These are phyloP conservation scores for Gymnoscopelus braueri DNA, from an alignment of 2,797 vertebrate species.

Conservation along the genomic window DNA sequence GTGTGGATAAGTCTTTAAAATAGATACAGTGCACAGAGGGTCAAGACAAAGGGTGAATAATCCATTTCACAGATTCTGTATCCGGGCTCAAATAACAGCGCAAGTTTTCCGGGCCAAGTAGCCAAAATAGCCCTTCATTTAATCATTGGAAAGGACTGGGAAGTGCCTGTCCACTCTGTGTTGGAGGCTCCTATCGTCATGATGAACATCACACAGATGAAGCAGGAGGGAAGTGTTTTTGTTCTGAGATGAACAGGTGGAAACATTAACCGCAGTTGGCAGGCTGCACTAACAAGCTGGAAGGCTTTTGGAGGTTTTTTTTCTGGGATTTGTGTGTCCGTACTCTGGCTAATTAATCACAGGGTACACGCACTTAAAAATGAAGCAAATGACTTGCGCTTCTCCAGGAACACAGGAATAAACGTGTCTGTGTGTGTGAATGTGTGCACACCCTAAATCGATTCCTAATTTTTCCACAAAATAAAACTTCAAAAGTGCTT, in stretches of 20 bases:
- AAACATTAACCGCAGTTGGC: conserved; percentile 70
- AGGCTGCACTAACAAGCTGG: conserved; percentile 65
- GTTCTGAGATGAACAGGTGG: conserved; percentile 74
- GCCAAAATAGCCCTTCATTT: conserved; percentile 47
- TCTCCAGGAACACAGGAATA: conserved; percentile 54
- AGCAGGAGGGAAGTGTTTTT: conserved; percentile 45
- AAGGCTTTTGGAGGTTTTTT: conserved; percentile 45
- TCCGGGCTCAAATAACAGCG: conserved; percentile 32
- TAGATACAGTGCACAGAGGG: conserved; percentile 15
- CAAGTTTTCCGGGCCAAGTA: conserved; percentile 41
- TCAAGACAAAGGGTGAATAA: conserved; percentile 29
- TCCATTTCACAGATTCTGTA: conserved; percentile 33
- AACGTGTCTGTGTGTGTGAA: conserved; percentile 38
- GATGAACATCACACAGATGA: conserved; percentile 60
- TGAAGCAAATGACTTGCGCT: conserved; percentile 40
- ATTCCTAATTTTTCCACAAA: conserved; percentile 68
- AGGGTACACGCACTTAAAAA: conserved; percentile 61
- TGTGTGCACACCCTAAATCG: conserved; percentile 59
- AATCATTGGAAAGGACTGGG: conserved; percentile 37
- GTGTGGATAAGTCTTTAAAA: conserved; percentile 46
- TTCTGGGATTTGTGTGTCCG: conserved; percentile 38
- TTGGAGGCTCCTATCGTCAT: conserved; percentile 20
- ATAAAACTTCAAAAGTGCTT: conserved; percentile 72
- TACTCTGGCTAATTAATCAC: conserved; percentile 69
- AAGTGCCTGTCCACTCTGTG: conserved; percentile 20